phyloP scores from a whole-genome alignment of 1,140 invertebrate genomes.

The Drosophila arawakana region DNA sequence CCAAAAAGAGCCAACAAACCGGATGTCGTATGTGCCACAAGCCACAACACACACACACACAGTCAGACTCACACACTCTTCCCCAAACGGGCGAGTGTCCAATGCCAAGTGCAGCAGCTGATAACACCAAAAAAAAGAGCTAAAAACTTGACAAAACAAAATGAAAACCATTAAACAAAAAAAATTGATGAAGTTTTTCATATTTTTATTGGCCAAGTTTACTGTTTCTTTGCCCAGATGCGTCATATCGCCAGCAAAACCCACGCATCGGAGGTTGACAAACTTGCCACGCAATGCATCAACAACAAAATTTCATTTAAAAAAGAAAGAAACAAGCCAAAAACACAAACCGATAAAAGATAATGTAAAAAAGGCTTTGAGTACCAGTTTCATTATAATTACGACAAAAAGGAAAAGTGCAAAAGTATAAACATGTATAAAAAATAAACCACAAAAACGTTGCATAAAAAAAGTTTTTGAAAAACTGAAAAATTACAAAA shows the following conservation, averaged over 20 bases:
- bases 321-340: neutral
- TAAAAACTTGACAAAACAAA: neutral
- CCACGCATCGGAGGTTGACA: conserved; percentile 49
- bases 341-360: conserved; percentile 5
- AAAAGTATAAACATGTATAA: conserved; percentile 12
- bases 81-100: conserved; percentile 19
- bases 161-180: conserved; percentile 2
- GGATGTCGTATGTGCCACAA: conserved; percentile 53
- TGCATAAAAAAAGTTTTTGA: conserved; percentile 33
- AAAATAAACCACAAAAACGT: conserved; percentile 21
- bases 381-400: conserved; percentile 72
- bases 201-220: conserved; percentile 39
- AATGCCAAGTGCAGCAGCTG: conserved; percentile 54
- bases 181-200: conserved; percentile 25
- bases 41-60: conserved; percentile 8
- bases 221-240: conserved; percentile 35
- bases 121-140: conserved; percentile 28
- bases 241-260: conserved; percentile 29
- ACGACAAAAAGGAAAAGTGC: conserved; percentile 69
- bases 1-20: conserved; percentile 48
- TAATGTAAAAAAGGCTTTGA: conserved; percentile 33
- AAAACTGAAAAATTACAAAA: conserved; percentile 16
- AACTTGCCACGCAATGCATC: conserved; percentile 38
- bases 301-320: neutral
- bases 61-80: neutral